Conservation (phyloP, 2,888 invertebrate species). For the Orchesella flavescens region DNA sequence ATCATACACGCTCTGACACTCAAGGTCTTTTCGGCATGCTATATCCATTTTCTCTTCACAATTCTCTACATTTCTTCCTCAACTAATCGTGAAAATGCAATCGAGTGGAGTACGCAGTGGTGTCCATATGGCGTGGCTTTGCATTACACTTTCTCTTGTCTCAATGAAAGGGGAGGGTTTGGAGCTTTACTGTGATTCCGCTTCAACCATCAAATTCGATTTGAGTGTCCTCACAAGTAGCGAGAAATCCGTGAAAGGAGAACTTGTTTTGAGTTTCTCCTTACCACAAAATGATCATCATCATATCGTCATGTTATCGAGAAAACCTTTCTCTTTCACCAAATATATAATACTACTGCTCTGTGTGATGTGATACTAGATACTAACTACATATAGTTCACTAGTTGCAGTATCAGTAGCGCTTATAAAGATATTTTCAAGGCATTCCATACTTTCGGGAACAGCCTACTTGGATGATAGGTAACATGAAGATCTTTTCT, state of each 20-base stretch:
- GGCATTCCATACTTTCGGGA: neutral
- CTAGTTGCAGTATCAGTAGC: neutral
- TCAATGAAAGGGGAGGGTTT: conserved; percentile 24
- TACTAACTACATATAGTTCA: too few relatives aligned
- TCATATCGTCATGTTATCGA: conserved; percentile 10
- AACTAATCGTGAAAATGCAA: conserved; percentile 27
- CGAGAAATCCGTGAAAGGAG: conserved; percentile 30
- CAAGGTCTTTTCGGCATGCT: conserved; percentile 10
- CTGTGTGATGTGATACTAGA: too few relatives aligned
- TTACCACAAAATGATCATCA: conserved; percentile 41
- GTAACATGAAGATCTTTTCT: neutral
- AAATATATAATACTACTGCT: too few relatives aligned
- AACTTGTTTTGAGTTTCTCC: neutral
- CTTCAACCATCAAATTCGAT: conserved; percentile 44
- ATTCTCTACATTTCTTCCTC: conserved; percentile 41
- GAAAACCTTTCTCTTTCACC: neutral
- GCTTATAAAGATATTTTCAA: neutral
- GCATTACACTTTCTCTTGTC: neutral
- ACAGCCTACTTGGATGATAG: neutral
- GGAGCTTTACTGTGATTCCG: conserved; percentile 14
- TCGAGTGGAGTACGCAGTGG: neutral
- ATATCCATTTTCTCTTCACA: conserved; percentile 27
- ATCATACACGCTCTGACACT: conserved; percentile 55
- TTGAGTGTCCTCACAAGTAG: conserved; percentile 38
- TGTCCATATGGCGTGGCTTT: conserved; percentile 18